Base-by-base conservation (phyloP, 1,140 invertebrate genomes). In the Conopomorpha cramerella region DNA sequence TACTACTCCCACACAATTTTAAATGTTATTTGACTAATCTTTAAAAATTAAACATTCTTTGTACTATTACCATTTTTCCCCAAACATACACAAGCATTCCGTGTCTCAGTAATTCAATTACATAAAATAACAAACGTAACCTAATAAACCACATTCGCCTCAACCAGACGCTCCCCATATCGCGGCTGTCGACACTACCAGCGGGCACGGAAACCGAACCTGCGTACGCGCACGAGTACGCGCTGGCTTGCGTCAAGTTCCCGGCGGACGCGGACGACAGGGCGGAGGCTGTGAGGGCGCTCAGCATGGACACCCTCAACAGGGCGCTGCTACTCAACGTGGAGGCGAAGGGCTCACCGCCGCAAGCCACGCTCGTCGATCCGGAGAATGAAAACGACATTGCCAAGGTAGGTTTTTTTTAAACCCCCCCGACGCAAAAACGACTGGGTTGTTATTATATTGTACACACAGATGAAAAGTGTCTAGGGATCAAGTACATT, bases 151-250 rank as follows among this genome's bases (percentile, higher is more conserved):
- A n/a, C n/a, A 15, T 28, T 29, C 12, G 25, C 33, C 35, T n/a
- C 35, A 16, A 2, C 1, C 46, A 78, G 76, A 43, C 63, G 3
- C 39, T 77, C 7, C 52, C 49, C 35, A 63, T 80, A 7, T 83
- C 82, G 7, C 81, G 85, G 25, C 81, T 89, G 41, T 92, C 93
- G 16, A 68, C 83, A 11, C 74, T 99, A 30, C 94, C 96, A 0
- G 84, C 90, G 45, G 81, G 84, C 19, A 95, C 92, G 3, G 67
- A 67, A 49, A 71, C 81, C 2, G 86, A 94, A 17, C 86, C 89
- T 38, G 82, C 91, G 1, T 94, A 88, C 57, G 96, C 95, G 0
- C 84, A 84, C 11, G 92, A 98, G 63, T 97, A 94, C 62, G 73
- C 77, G 3, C 68, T 99, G 25, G 93, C 94, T 3, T 89, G 91